Evolutionary conservation across 2,888 invertebrate species (phyloP).

Genomic region (Oasisia sp.): DNA sequence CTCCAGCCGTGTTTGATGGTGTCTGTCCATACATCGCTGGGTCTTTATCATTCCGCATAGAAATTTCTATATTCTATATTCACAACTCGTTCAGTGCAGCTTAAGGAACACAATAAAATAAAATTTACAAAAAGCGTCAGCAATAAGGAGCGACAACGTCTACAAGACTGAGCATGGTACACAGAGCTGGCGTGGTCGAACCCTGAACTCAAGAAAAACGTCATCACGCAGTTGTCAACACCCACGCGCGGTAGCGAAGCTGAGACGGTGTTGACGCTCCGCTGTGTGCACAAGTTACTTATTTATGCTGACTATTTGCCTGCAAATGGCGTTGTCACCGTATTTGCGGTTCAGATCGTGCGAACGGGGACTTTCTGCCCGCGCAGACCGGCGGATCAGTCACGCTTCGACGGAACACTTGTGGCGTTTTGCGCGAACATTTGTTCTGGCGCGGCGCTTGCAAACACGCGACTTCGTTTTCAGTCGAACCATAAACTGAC

Average conservation of each 20-base stretch:
- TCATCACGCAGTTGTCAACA: background rate
- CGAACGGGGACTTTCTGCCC: background rate
- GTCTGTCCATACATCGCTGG: too few species aligned
- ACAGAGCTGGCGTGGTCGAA: background rate
- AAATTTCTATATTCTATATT: too few species aligned
- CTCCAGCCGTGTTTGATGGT: too few species aligned
- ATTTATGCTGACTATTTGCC: conserved; percentile 17
- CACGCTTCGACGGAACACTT: background rate
- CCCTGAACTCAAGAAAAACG: background rate
- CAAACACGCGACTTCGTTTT: background rate
- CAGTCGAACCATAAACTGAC: conserved; percentile 3
- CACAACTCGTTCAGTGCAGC: too few species aligned
- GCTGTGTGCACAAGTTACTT: background rate
- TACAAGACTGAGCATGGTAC: background rate
- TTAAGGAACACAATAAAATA: too few species aligned
- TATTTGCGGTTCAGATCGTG: conserved; percentile 6
- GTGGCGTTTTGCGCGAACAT: conserved; percentile 3
- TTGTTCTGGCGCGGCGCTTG: background rate
- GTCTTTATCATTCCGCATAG: too few species aligned
- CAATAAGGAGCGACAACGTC: background rate
- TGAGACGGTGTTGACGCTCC: background rate
- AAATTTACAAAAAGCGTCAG: too few species aligned
- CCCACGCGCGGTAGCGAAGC: background rate
- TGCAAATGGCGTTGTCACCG: background rate
- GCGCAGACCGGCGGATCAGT: background rate